These are phyloP conservation scores for Lophius americanus DNA, from an alignment of 2,797 vertebrate species.

Conservation along the genomic window DNA sequence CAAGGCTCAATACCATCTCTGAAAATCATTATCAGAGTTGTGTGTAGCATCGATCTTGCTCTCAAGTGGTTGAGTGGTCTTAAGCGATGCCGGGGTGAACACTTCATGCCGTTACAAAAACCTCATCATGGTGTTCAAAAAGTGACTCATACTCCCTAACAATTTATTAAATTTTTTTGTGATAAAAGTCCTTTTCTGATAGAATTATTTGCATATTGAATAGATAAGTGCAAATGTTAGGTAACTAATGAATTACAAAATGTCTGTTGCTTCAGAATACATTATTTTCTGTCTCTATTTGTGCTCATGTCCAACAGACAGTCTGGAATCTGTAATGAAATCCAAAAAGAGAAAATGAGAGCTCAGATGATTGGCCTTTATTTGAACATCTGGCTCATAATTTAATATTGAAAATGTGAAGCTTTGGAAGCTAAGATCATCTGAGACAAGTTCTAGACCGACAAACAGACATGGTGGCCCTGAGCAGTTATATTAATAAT, in stretches of 20 bases:
- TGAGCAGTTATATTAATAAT: no score
- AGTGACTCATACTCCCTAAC: constrained; percentile 46
- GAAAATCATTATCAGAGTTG: constrained; percentile 56
- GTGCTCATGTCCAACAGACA: constrained; percentile 29
- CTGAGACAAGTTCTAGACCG: no score
- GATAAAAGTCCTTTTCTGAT: constrained; percentile 26
- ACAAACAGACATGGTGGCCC: no score
- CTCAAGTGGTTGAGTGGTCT: constrained; percentile 59
- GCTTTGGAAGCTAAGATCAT: no score
- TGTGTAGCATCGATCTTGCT: constrained; percentile 50
- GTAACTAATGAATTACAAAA: constrained; percentile 18
- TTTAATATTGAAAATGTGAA: no score
- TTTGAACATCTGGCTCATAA: constrained; percentile 28
- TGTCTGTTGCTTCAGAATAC: constrained; percentile 19
- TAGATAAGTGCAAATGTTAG: constrained; percentile 18
- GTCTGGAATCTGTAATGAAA: constrained; percentile 47
- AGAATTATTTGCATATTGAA: constrained; percentile 29
- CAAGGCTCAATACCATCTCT: constrained; percentile 52
- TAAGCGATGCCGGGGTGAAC: constrained; percentile 44
- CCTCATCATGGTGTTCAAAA: constrained; percentile 42
- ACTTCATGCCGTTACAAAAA: constrained; percentile 28
- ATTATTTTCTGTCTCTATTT: constrained; percentile 12
- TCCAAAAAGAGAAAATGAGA: constrained; percentile 52
- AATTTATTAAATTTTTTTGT: constrained; percentile 1
- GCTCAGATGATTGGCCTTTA: constrained; percentile 42